Conservation (phyloP, 2,113 vertebrate species). For the Tetrax tetrax region DNA sequence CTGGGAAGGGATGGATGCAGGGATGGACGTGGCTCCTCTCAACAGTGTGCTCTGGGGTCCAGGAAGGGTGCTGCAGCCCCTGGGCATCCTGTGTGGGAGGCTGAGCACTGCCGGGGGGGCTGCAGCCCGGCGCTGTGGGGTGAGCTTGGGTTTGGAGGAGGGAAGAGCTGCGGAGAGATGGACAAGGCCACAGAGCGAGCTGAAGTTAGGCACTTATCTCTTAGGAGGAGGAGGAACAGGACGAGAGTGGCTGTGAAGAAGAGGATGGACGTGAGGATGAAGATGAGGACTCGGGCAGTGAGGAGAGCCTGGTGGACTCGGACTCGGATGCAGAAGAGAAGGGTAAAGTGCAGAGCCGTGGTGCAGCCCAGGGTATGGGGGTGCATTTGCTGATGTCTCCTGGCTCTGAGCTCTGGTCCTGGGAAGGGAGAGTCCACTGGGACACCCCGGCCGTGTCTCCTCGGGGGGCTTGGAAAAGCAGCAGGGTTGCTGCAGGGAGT, state of each 20-base stretch:
- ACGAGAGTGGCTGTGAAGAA: constrained; percentile 93
- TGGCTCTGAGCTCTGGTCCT: not conserved
- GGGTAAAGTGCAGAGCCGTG: constrained; percentile 66
- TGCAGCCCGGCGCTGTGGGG: not conserved
- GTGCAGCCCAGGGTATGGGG: not conserved
- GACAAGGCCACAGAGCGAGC: not conserved
- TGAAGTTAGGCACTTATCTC: constrained; percentile 6
- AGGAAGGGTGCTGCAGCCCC: not conserved
- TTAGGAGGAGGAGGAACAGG: constrained; percentile 87
- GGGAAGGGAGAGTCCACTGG: not conserved
- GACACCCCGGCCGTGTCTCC: accelerated
- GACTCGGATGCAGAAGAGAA: constrained; percentile 94
- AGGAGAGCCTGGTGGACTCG: constrained; percentile 92
- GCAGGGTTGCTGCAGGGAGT: not conserved
- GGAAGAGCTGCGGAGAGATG: not conserved
- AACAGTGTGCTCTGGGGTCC: not conserved
- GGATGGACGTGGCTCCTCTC: not conserved
- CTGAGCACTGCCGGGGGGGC: not conserved
- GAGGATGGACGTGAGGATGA: constrained; percentile 88
- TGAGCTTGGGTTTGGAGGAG: not conserved
- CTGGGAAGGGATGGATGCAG: not conserved
- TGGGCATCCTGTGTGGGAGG: not conserved
- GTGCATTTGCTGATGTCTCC: not conserved
- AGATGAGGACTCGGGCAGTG: constrained; percentile 91
- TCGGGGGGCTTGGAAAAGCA: not conserved